Evolutionary conservation across 2,797 vertebrate genomes (phyloP).

Genomic region (Catamblyrhynchus diadema): DNA sequence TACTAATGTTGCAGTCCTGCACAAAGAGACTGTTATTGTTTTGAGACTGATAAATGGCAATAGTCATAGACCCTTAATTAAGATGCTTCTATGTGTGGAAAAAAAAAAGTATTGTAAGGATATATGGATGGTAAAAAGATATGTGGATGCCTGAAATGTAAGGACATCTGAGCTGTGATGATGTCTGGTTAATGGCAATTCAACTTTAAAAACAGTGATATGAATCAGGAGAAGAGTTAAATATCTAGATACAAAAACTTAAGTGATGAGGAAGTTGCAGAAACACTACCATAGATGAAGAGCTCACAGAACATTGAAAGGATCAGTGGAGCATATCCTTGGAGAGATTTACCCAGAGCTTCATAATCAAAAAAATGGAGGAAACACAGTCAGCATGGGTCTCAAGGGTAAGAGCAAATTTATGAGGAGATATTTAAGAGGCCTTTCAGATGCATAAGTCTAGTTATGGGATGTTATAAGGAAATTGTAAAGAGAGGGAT

Average conservation of each 20-base stretch:
- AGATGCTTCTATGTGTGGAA: not conserved
- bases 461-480: not conserved
- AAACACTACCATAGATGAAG: not conserved
- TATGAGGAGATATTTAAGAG: not conserved
- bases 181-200: not conserved
- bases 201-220: not conserved
- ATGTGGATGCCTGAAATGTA: not conserved
- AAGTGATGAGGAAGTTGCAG: not conserved
- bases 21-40: not conserved
- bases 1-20: not conserved
- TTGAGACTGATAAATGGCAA: not conserved
- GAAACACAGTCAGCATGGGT: fast-evolving
- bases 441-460: not conserved
- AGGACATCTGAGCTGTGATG: not conserved
- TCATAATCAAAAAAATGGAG: not conserved
- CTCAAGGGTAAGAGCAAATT: not conserved
- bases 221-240: not conserved
- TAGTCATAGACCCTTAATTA: not conserved
- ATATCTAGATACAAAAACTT: not conserved
- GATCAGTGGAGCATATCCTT: not conserved
- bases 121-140: not conserved
- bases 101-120: not conserved
- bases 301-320: not conserved
- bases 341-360: not conserved
- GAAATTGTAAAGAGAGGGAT: fast-evolving